A percentile compares a stretch with the other conserved stretches of the same genome.
Conservation (phyloP, 2,888 invertebrate genomes). For the Aleiodes alternator region DNA sequence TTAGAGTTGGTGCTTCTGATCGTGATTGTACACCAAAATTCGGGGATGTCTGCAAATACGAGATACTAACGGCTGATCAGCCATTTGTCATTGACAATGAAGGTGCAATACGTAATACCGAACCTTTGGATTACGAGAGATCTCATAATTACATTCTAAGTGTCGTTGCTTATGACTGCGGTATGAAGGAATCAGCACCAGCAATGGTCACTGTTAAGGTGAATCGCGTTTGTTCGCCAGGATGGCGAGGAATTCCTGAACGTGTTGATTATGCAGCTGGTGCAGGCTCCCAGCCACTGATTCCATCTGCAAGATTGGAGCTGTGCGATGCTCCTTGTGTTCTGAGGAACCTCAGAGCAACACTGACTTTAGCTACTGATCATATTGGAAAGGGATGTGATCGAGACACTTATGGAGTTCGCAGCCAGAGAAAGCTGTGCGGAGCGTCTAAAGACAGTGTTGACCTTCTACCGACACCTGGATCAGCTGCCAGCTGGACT, state of each 20-base stretch:
- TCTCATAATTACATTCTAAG: slow-evolving; percentile 97
- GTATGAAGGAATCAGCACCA: slow-evolving; percentile 94
- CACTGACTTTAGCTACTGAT: slow-evolving; percentile 84
- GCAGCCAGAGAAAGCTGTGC: slow-evolving; percentile 90
- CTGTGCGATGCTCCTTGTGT: slow-evolving; percentile 80
- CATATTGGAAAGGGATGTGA: slow-evolving; percentile 98
- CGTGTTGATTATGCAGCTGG: slow-evolving; percentile 90
- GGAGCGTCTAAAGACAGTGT: slow-evolving; percentile 90
- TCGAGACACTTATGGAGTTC: slow-evolving; percentile 92
- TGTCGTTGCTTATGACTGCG: slow-evolving; percentile 98
- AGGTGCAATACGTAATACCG: slow-evolving; percentile 95
- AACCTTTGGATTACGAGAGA: slow-evolving; percentile 92
- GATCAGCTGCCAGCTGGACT: slow-evolving; percentile 78
- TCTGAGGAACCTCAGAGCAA: slow-evolving; percentile 78
- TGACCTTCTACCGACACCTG: slow-evolving; percentile 90
- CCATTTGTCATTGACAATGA: slow-evolving; percentile 95
- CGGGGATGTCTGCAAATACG: slow-evolving; percentile 98
- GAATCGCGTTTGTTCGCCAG: slow-evolving; percentile 76
- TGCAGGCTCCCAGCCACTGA: slow-evolving; percentile 86
- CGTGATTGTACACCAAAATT: slow-evolving; percentile 96
- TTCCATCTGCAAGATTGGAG: slow-evolving; percentile 85
- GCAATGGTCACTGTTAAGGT: slow-evolving; percentile 98
- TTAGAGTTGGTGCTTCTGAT: slow-evolving; percentile 94
- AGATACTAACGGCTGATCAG: slow-evolving; percentile 93
- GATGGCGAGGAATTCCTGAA: slow-evolving; percentile 84